A percentile compares a stretch with the other conserved stretches of the same genome.
Evolutionary conservation across 2,888 invertebrate species (phyloP).

Genomic region (Philopedon plagiatum): DNA sequence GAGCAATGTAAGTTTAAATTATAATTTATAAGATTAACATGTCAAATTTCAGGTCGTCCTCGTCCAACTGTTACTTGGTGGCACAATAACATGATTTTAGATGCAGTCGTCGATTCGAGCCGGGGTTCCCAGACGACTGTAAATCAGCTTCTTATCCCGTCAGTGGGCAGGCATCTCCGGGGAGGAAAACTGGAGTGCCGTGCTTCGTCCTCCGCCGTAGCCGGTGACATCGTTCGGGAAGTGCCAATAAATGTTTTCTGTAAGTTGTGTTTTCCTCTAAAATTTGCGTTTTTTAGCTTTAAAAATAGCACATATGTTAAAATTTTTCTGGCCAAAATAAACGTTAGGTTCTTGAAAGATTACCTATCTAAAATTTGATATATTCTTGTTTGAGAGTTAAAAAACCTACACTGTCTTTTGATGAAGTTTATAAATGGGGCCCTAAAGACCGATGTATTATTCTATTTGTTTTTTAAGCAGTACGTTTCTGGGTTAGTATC

Average conservation of each 20-base stretch:
- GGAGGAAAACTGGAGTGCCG: conserved; percentile 84
- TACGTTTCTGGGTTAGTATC: no score
- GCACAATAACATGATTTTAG: conserved; percentile 81
- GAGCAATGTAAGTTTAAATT: background rate
- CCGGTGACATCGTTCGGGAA: conserved; percentile 79
- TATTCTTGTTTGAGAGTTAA: no score
- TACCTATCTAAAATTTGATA: background rate
- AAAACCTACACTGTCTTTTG: no score
- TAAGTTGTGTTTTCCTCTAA: conserved; percentile 59
- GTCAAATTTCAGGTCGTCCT: conserved; percentile 78
- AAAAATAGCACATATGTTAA: background rate
- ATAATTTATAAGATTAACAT: background rate
- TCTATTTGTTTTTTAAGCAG: no score
- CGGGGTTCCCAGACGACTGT: conserved; percentile 75
- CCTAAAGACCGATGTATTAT: no score
- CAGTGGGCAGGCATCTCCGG: conserved; percentile 79
- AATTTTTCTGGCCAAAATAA: no score
- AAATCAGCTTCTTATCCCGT: conserved; percentile 83
- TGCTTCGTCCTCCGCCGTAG: conserved; percentile 81
- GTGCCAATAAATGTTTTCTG: conserved; percentile 82
- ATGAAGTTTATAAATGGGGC: no score
- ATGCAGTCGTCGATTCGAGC: conserved; percentile 80
- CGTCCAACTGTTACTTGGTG: conserved; percentile 88
- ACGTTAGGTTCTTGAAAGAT: background rate
- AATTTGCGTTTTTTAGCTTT: background rate